Base-by-base conservation (phyloP, 2,113 vertebrate genomes). In the Paralichthys olivaceus region DNA sequence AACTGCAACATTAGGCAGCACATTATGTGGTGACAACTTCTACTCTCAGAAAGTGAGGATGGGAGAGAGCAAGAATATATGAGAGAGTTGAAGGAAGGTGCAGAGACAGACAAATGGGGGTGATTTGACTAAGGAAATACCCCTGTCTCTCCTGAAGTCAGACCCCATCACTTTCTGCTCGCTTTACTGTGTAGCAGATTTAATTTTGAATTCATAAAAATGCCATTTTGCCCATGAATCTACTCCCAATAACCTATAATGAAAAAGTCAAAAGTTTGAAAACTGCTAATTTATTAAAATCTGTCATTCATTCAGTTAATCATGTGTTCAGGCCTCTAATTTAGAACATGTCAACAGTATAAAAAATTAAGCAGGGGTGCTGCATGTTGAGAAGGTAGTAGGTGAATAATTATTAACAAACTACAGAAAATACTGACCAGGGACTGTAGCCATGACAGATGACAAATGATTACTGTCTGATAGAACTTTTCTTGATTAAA, bases 1-100 rank as follows among this genome's bases (percentile, higher is more conserved):
- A 81, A 79, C 81, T 83, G 53, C 73, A 77, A 67, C 12, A 83
- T 86, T 85, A 73, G 67, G 56, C 69, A 69, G 55, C 62, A 62
- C 72, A 79, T 84, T 72, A 79, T 71, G 62, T 68, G 63, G 49
- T 58, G 58, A 77, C 76, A 77, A 51, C 60, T 75, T 69, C 62
- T 55, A 25, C 12, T 59, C 65, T 23, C 43, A 43, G 40, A 53
- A 75, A n/a, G 45, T 40, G 22, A 3, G 37, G 15, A 1, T 62
- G 62, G 49, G 20, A 28, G 59, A 37, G 32, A 45, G 5, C 12
- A 26, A 54, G 53, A 69, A 47, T 15, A 23, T 32, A 26, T 17
- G 60, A 51, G 22, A 22, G 28, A 43, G 29, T 34, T 28, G n/a
- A 43, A 40, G 64, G 11, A 43, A 62, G 19, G 56, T 26, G 55